phyloP scores from a whole-genome alignment of 1,140 invertebrate species.

The Drosophila pallidifrons region DNA sequence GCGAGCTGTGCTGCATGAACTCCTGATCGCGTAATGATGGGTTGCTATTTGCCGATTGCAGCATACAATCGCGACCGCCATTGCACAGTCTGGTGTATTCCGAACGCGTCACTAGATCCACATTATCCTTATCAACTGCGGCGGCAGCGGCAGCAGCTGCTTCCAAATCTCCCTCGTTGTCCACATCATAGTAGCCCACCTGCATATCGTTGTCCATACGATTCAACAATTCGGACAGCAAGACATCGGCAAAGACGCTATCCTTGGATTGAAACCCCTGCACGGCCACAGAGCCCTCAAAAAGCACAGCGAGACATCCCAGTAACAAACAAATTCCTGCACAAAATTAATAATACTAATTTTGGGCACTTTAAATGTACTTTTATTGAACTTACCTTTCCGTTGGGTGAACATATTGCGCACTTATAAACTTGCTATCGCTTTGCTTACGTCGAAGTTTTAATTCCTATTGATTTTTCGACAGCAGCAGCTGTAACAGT shows the following conservation, averaged over 20 bases:
- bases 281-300: slow-evolving; percentile 20
- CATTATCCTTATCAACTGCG: slow-evolving; percentile 69
- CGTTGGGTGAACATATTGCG: slow-evolving; percentile 64
- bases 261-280: slow-evolving; percentile 69
- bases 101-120: slow-evolving; percentile 86
- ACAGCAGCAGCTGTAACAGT: slow-evolving; percentile 43
- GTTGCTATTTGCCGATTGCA: slow-evolving; percentile 85
- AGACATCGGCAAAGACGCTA: slow-evolving; percentile 86
- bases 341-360: background rate
- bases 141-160: slow-evolving; percentile 51
- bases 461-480: slow-evolving; percentile 69
- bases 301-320: slow-evolving; percentile 38
- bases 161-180: slow-evolving; percentile 78
- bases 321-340: slow-evolving; percentile 44
- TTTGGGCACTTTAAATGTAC: background rate
- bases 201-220: slow-evolving; percentile 89
- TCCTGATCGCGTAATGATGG: slow-evolving; percentile 95
- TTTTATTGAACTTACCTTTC: slow-evolving; percentile 39
- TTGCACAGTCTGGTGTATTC: slow-evolving; percentile 85
- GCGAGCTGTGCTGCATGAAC: slow-evolving; percentile 93
- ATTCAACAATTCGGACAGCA: slow-evolving; percentile 89
- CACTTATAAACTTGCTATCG: slow-evolving; percentile 41
- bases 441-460: slow-evolving; percentile 47
- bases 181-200: slow-evolving; percentile 87
- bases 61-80: slow-evolving; percentile 70